These are phyloP conservation scores for Drosophila subobscura DNA, from an alignment of 1,140 invertebrate species.

Conservation along the genomic window DNA sequence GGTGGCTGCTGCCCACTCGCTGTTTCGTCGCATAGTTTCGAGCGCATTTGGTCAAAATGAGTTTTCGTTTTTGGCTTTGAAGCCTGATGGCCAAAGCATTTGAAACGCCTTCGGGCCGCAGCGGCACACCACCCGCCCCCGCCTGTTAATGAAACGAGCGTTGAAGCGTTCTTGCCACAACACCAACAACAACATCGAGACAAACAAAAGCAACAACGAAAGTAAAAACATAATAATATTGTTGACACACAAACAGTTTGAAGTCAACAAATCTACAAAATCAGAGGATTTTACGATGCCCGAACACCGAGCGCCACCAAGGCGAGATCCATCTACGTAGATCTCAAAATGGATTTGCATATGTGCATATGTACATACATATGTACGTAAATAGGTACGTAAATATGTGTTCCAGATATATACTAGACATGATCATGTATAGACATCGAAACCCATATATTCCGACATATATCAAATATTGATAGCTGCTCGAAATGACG, in stretches of 20 bases:
- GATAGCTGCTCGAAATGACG: constrained; percentile 71
- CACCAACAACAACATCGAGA: constrained; percentile 2
- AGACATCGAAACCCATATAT: constrained; percentile 6
- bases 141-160: constrained; percentile 47
- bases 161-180: constrained; percentile 55
- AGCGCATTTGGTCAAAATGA: constrained; percentile 78
- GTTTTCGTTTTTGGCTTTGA: constrained; percentile 70
- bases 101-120: constrained; percentile 38
- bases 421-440: constrained; percentile 2
- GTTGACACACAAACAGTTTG: constrained; percentile 48
- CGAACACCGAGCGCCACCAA: constrained; percentile 42
- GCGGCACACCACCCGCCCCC: constrained; percentile 34
- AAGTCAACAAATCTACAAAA: constrained; percentile 43
- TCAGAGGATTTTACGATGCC: constrained; percentile 64
- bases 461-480: constrained; percentile 62
- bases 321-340: constrained; percentile 40
- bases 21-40: constrained; percentile 47
- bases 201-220: constrained; percentile 35
- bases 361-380: constrained; percentile 24
- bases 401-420: neutral
- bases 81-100: constrained; percentile 51
- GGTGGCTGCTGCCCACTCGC: constrained; percentile 58
- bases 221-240: constrained; percentile 36
- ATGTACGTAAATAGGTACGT: constrained; percentile 28
- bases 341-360: constrained; percentile 43